These are phyloP conservation scores for Eilema caniola DNA, from an alignment of 2,888 invertebrate species.

Conservation along the genomic window DNA sequence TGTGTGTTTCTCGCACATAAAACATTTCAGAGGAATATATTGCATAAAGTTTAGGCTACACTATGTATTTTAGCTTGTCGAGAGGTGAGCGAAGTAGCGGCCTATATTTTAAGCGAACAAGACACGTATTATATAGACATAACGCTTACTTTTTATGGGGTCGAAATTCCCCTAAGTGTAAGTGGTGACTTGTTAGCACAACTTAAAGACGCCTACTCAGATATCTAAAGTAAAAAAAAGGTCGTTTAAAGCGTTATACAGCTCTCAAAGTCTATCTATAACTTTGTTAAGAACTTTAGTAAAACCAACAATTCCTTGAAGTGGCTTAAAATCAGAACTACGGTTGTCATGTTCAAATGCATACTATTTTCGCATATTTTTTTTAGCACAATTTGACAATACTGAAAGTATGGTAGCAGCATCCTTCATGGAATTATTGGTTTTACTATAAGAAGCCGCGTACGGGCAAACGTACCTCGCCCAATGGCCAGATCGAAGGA, in stretches of 20 bases:
- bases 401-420: too few species aligned
- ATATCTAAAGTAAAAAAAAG: background rate
- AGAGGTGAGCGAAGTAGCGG: background rate
- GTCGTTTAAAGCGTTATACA: background rate
- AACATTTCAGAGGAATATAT: constrained; percentile 51
- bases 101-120: background rate
- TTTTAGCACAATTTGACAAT: too few species aligned
- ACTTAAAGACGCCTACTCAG: background rate
- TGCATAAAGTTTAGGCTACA: constrained; percentile 40
- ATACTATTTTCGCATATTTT: too few species aligned
- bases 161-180: background rate
- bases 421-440: too few species aligned
- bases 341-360: too few species aligned
- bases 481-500: too few species aligned
- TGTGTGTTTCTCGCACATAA: constrained; percentile 59
- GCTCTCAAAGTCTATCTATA: too few species aligned
- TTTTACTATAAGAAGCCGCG: too few species aligned
- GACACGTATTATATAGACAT: background rate
- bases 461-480: too few species aligned
- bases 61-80: background rate
- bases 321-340: too few species aligned
- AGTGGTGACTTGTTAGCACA: background rate
- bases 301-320: too few species aligned
- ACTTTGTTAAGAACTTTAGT: too few species aligned
- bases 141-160: background rate